A percentile compares a stretch with the other conserved stretches of the same genome.
These are phyloP conservation scores for Aphaenogaster rudis DNA, from an alignment of 1,140 invertebrate genomes.

Conservation along the genomic window DNA sequence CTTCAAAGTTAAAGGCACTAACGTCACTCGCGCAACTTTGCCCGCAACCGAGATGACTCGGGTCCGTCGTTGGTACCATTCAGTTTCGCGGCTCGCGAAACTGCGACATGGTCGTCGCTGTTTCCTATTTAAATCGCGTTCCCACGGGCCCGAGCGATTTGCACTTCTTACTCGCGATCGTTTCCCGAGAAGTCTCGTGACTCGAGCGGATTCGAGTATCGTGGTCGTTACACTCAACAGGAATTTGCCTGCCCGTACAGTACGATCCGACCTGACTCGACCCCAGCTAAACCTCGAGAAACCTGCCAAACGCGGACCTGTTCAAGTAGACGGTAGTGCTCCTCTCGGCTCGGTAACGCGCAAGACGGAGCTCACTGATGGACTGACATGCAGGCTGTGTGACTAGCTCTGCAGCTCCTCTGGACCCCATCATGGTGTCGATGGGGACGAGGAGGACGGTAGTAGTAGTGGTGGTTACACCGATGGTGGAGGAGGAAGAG, in stretches of 20 bases:
- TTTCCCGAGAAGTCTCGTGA: background rate
- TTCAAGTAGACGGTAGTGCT: background rate
- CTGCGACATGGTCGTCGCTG: background rate
- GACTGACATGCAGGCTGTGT: slow-evolving; percentile 65
- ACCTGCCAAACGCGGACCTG: background rate
- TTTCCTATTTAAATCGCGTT: slow-evolving; percentile 3
- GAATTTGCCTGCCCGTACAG: background rate
- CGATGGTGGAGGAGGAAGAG: slow-evolving; percentile 28
- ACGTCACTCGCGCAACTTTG: slow-evolving; percentile 29
- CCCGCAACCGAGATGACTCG: slow-evolving; percentile 3
- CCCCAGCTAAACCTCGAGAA: background rate
- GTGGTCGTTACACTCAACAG: slow-evolving; percentile 50
- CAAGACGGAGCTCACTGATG: slow-evolving; percentile 65
- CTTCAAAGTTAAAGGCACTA: slow-evolving; percentile 66
- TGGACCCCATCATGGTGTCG: slow-evolving; percentile 69
- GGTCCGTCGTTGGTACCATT: slow-evolving; percentile 20
- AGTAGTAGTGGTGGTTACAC: slow-evolving; percentile 38
- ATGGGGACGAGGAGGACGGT: slow-evolving; percentile 21
- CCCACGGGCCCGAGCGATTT: background rate
- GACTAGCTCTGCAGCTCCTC: slow-evolving; percentile 61
- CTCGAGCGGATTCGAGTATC: background rate
- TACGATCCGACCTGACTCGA: background rate
- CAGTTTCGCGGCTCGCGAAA: slow-evolving; percentile 12
- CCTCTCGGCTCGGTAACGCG: slow-evolving; percentile 16
- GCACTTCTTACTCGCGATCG: slow-evolving; percentile 9